These are phyloP conservation scores for Adelognathus sp. DNA, from an alignment of 2,888 invertebrate genomes.

Conservation along the genomic window DNA sequence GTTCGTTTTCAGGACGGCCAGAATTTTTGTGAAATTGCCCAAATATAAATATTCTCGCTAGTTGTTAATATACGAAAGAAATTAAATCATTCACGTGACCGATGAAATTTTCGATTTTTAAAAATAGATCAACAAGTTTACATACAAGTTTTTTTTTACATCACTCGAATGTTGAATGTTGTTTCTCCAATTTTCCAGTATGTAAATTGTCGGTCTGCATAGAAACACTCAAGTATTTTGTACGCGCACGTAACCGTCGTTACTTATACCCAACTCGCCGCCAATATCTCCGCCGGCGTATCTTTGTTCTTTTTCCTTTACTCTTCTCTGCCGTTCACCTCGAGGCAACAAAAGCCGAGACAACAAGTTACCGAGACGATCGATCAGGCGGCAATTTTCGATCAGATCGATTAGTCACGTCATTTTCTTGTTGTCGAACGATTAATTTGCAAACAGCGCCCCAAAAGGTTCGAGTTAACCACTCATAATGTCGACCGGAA, in stretches of 20 bases:
- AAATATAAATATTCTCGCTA: too few relatives aligned
- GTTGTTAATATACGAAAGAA: too few relatives aligned
- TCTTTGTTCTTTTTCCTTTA: neutral
- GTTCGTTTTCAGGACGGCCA: too few relatives aligned
- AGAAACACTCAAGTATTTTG: slow-evolving; percentile 18
- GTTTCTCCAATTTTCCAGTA: too few relatives aligned
- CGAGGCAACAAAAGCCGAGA: slow-evolving; percentile 27
- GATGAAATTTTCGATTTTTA: too few relatives aligned
- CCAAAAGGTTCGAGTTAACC: slow-evolving; percentile 32
- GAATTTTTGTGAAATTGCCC: too few relatives aligned
- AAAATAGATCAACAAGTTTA: too few relatives aligned
- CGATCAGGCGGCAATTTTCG: slow-evolving; percentile 60
- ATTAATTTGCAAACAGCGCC: slow-evolving; percentile 60
- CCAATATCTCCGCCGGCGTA: neutral
- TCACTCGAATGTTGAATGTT: too few relatives aligned
- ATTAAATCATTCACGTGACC: too few relatives aligned
- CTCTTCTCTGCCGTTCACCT: slow-evolving; percentile 20
- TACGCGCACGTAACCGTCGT: slow-evolving; percentile 23
- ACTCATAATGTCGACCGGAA: slow-evolving; percentile 4
- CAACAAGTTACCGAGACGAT: slow-evolving; percentile 37
- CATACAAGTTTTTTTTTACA: too few relatives aligned
- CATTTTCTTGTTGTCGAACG: slow-evolving; percentile 66
- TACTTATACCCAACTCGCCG: neutral
- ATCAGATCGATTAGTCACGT: slow-evolving; percentile 67
- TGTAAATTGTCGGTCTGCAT: neutral